Percentiles rank a stretch among this genome's conserved stretches.
phyloP scores from a whole-genome alignment of 2,113 vertebrate species.

The Thamnaconus septentrionalis region DNA sequence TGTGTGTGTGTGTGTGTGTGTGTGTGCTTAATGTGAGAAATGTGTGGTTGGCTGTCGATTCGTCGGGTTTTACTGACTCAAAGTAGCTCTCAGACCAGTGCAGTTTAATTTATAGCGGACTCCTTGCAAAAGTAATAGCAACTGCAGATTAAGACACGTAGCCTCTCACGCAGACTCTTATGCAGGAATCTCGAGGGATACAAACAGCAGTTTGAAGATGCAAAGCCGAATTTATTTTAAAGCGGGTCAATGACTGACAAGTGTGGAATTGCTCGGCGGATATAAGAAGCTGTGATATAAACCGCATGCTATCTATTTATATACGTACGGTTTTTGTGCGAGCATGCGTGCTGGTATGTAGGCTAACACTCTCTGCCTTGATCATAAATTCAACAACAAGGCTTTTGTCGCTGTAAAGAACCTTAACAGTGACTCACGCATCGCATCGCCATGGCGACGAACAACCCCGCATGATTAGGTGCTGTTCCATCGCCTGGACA shows the following conservation, averaged over 20 bases:
- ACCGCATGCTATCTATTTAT: slow-evolving; percentile 5
- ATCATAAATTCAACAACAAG: slow-evolving; percentile 25
- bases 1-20: too few species aligned
- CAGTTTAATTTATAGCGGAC: too few species aligned
- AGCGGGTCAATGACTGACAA: slow-evolving; percentile 7
- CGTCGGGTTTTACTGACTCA: too few species aligned
- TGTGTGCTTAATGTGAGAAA: too few species aligned
- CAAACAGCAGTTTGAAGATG: neutral
- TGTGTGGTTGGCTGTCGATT: too few species aligned
- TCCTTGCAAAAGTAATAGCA: too few species aligned
- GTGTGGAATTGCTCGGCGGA: slow-evolving; percentile 9
- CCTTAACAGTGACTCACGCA: slow-evolving; percentile 37
- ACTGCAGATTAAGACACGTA: too few species aligned
- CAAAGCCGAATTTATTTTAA: slow-evolving; percentile 18
- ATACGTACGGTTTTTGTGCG: neutral
- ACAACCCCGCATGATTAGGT: slow-evolving; percentile 25
- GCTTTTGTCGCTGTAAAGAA: slow-evolving; percentile 39
- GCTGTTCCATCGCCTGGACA: slow-evolving; percentile 25
- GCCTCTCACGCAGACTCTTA: too few species aligned
- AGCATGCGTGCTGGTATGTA: slow-evolving; percentile 21
- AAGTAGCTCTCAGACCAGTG: too few species aligned
- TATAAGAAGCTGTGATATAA: neutral
- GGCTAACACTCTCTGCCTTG: slow-evolving; percentile 27
- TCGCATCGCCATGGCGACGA: slow-evolving; percentile 38
- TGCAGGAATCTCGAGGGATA: neutral